These are phyloP conservation scores for Nothoprocta perdicaria DNA, from an alignment of 2,113 vertebrate genomes.

Conservation along the genomic window DNA sequence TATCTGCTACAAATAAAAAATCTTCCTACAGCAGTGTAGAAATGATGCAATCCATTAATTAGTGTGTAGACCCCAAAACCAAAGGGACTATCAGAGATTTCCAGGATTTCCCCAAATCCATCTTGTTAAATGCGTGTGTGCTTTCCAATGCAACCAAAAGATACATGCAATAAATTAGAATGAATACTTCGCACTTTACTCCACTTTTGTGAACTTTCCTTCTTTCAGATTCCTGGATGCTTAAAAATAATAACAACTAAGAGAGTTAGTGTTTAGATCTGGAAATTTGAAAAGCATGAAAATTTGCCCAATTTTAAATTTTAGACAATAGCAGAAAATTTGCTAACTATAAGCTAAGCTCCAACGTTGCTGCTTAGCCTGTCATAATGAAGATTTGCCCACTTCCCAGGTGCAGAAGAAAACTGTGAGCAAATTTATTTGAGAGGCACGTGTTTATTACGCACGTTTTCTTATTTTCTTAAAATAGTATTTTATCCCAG, in stretches of 20 bases:
- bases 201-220: not conserved
- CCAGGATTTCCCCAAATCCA: not conserved
- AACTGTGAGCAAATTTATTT: not conserved
- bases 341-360: not conserved
- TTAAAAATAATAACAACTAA: not conserved
- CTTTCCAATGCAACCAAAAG: not conserved
- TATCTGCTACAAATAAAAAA: constrained; percentile 68
- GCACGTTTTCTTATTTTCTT: not conserved
- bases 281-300: not conserved
- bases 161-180: not conserved
- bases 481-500: not conserved
- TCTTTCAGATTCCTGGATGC: not conserved
- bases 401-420: not conserved
- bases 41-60: constrained; percentile 31
- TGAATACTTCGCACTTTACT: not conserved
- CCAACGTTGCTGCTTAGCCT: not conserved
- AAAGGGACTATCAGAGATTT: constrained; percentile 25
- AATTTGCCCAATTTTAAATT: not conserved
- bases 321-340: not conserved
- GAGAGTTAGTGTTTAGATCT: not conserved
- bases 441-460: not conserved
- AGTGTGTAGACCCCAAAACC: not conserved
- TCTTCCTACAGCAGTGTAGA: constrained; percentile 17
- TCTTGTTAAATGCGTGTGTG: not conserved
- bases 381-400: not conserved